phyloP scores from a whole-genome alignment of 2,797 vertebrate genomes.

The Rhabdomys pumilio region DNA sequence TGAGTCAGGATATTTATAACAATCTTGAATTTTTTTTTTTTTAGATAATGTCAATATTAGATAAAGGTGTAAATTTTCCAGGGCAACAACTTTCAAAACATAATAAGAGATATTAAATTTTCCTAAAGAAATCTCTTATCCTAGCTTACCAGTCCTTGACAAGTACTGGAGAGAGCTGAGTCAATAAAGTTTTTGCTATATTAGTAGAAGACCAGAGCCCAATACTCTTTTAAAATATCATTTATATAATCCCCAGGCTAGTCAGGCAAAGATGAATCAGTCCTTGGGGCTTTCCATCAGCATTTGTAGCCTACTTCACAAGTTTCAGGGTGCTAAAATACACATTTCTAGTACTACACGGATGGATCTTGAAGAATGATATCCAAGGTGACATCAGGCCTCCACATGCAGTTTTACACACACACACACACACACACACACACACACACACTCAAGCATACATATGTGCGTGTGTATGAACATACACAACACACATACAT shows the following conservation, averaged over 20 bases:
- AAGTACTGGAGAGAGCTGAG: neutral
- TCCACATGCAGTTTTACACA: neutral
- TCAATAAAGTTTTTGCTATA: neutral
- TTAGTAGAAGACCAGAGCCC: neutral
- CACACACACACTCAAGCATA: neutral
- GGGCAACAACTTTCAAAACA: neutral
- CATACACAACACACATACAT: too few species aligned
- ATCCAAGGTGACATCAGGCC: neutral
- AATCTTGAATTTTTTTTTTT: neutral
- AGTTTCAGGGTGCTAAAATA: neutral
- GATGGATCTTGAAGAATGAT: neutral
- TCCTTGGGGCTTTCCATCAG: neutral
- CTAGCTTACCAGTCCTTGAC: neutral
- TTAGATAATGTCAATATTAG: neutral
- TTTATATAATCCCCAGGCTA: neutral
- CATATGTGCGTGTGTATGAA: too few species aligned
- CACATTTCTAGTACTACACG: too few species aligned
- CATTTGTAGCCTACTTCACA: neutral
- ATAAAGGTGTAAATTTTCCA: neutral
- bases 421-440: neutral
- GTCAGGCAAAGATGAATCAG: neutral
- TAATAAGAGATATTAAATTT: neutral
- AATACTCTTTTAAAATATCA: neutral
- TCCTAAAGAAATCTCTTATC: neutral
- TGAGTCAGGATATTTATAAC: conserved; percentile 1